A percentile compares a stretch with the other conserved stretches of the same genome.
These are phyloP conservation scores for Dexiosoma caninum DNA, from an alignment of 2,888 invertebrate species.

Conservation along the genomic window DNA sequence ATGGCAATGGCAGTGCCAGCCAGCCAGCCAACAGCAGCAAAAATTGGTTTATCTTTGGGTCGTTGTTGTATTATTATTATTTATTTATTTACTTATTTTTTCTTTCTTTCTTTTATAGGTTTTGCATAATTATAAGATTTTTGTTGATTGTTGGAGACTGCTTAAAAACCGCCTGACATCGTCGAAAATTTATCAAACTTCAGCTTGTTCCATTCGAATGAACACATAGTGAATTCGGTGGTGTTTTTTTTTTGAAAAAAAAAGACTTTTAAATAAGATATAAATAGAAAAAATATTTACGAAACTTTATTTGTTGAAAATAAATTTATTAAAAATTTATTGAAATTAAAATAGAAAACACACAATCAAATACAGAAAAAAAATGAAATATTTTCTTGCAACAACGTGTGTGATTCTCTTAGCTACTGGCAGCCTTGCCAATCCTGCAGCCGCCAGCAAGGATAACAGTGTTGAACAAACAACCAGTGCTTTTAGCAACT, in stretches of 20 bases:
- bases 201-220: constrained; percentile 78
- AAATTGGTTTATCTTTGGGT: constrained; percentile 40
- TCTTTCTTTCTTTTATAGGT: constrained; percentile 56
- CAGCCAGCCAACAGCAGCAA: constrained; percentile 22
- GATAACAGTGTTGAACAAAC: constrained; percentile 66
- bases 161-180: constrained; percentile 78
- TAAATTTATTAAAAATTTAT: background rate
- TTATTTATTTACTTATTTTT: constrained; percentile 12
- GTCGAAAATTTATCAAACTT: constrained; percentile 78
- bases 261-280: constrained; percentile 30
- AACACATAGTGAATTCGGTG: constrained; percentile 77
- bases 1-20: too few species aligned
- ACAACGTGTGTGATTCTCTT: constrained; percentile 73
- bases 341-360: constrained; percentile 24
- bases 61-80: constrained; percentile 6
- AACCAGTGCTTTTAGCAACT: constrained; percentile 79
- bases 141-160: constrained; percentile 74
- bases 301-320: constrained; percentile 31
- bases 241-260: constrained; percentile 65
- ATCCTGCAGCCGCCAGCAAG: constrained; percentile 70
- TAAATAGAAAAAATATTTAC: background rate
- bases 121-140: constrained; percentile 71
- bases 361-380: constrained; percentile 27
- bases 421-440: constrained; percentile 73
- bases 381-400: constrained; percentile 76